Conservation (phyloP, 2,113 vertebrate genomes). For the Sardina pilchardus region DNA sequence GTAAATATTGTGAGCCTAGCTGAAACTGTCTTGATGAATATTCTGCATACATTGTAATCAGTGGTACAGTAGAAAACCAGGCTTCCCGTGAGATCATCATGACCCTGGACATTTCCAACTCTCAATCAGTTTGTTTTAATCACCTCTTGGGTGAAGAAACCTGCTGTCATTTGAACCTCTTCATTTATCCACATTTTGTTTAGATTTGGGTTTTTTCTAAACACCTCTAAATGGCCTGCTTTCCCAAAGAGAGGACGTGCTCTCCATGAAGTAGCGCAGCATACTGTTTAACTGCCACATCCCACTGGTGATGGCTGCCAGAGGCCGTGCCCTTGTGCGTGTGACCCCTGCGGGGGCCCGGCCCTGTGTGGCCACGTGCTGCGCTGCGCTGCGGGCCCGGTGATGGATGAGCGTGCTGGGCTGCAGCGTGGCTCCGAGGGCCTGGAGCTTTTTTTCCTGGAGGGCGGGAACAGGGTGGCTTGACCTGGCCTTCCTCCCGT, state of each 20-base stretch:
- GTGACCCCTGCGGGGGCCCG: not conserved
- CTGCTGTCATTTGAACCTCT: not conserved
- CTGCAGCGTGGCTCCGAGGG: not conserved
- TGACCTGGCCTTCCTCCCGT: not conserved
- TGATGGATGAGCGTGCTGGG: not conserved
- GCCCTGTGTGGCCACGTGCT: not conserved
- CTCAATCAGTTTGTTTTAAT: not conserved
- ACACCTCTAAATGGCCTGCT: not conserved
- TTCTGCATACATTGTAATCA: slow-evolving; percentile 55
- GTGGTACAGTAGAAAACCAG: slow-evolving; percentile 34
- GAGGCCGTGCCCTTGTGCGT: not conserved
- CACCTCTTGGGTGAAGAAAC: not conserved
- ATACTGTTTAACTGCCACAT: not conserved
- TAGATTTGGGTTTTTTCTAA: not conserved
- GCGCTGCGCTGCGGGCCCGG: not conserved
- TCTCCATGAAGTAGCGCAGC: not conserved
- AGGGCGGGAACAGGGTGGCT: not conserved
- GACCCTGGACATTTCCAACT: not conserved
- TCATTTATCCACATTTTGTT: not conserved
- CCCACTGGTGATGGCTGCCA: not conserved
- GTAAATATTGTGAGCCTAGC: slow-evolving; percentile 62
- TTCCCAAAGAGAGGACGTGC: not conserved
- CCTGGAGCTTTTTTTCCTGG: not conserved
- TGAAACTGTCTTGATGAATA: slow-evolving; percentile 51
- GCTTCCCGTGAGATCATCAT: slow-evolving; percentile 26